Evolutionary conservation across 2,113 vertebrate species (phyloP), one percentile per base, ranked within the genome.

Genomic region (Ibidorhyncha struthersii): DNA sequence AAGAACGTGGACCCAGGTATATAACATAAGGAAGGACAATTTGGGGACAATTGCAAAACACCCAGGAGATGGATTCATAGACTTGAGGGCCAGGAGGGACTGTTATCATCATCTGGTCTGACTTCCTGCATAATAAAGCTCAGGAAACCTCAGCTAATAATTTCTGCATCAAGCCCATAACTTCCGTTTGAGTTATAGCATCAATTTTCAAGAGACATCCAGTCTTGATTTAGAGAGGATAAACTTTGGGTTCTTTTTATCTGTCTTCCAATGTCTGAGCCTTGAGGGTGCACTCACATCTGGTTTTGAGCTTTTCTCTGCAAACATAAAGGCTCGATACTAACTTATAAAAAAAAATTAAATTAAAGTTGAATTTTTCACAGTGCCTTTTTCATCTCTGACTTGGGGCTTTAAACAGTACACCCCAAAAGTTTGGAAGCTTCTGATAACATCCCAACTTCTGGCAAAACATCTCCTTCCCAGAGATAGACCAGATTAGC

Each of bases 201-300:
- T n/a, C 93, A 91, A 62, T 94, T 95, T 97, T 93, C 87, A 82
- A 56, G 61, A 94, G 59, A 82, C 89, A 90, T 29, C 26, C 41
- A 83, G 74, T 82, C 91, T 85, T 95, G 95, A 96, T 96, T 96
- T 96, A 97, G 61, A 72, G 81, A 91, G 73, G 86, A 96, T 95
- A 95, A 96, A 92, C 66, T 92, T 76, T 53, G 91, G 58, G 89
- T 66, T 85, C 84, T 91, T 94, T 95, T 97, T 94, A 96, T 85
- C 93, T 92, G 53, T 85, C 56, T 89, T 89, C 73, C 38, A 77
- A 0, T 63, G 89, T 50, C 89, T 96, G 86, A 96, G 91, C 91
- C 93, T 97, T 91, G 82, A 91, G 86, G 71, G 79, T 74, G 12
- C 26, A 17, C 80, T 97, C 72, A 41, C 67, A 86, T 82, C 89